Base-by-base conservation (phyloP, 2,888 invertebrate genomes). In the Opisthograptis luteolata region DNA sequence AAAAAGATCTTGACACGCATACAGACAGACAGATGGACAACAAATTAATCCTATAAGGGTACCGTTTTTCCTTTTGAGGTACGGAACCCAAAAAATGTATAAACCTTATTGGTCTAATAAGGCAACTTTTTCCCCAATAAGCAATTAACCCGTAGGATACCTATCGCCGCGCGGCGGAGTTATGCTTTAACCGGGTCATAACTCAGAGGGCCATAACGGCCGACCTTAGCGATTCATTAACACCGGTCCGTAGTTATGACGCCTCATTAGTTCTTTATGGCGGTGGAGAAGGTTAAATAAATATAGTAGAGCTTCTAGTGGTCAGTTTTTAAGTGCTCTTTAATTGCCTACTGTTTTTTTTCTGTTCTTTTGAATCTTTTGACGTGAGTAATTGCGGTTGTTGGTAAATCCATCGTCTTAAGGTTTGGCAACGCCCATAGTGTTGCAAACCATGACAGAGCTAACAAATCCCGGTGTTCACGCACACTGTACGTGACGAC, bases 151-250 rank as follows among this genome's bases (percentile, higher is more conserved):
- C 56, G 46, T 52, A 53, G 56, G 41, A 54, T 48, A 62, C 58
- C 59, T 48, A 48, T 41, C 47, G 47, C 25, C 31, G 14, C 7
- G 13, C 6, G 17, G 17, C 13, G 31, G 37, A 49, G 42, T 49
- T 49, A 49, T 43, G 37, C 32, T 37, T 43, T 43, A 39, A 49
- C 42, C 22, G 43, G 62, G 59, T 41, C 59, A 66, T 73, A 68
- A 76, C 71, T 73, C 66, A 74, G 64, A 60, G 59, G 64, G 44
- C 66, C 61, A 66, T 75, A 71, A 76, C 69, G 57, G 47, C 65
- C 64, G 66, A 72, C 72, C 73, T 66, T 62, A 65, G 37, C 74
- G 70, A 76, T 76, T 73, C 73, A 76, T 76, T 76, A 71, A 52
- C 63, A 55, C 62, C 59, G 66, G 60, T 68, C 69, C 66, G 64